phyloP scores from a whole-genome alignment of 2,888 invertebrate species.

The Glyphotaelius pellucidus region DNA sequence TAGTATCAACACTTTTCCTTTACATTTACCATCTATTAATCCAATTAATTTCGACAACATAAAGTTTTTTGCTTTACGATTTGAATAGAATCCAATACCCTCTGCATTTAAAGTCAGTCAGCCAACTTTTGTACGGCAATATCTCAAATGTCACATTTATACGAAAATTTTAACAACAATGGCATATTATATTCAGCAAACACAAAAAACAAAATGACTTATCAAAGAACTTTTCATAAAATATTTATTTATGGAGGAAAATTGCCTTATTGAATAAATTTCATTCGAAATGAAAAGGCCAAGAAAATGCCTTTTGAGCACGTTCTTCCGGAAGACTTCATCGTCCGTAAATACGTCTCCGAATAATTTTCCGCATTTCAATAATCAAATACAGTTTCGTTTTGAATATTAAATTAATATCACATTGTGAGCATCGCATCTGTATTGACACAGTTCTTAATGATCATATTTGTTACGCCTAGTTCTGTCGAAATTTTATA shows the following conservation, averaged over 20 bases:
- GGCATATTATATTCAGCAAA: background rate
- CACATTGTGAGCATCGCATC: background rate
- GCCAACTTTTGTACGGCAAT: background rate
- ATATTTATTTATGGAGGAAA: background rate
- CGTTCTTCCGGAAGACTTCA: background rate
- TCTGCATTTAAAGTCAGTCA: background rate
- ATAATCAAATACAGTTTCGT: background rate
- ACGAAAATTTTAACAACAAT: background rate
- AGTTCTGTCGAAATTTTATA: background rate
- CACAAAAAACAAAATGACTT: background rate
- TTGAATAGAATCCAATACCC: background rate
- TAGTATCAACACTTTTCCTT: too few species aligned
- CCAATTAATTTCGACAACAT: background rate
- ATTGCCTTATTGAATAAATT: background rate
- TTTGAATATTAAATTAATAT: background rate
- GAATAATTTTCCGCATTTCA: background rate
- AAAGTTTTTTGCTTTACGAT: too few species aligned
- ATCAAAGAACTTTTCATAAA: background rate
- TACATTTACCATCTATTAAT: too few species aligned
- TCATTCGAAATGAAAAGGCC: background rate
- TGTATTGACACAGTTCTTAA: slow-evolving; percentile 32
- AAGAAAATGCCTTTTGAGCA: background rate
- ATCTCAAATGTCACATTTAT: background rate
- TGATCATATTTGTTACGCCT: slow-evolving; percentile 23
- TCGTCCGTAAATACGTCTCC: background rate